Conservation (phyloP, 2,888 invertebrate species). For the Mesoligia furuncula region DNA sequence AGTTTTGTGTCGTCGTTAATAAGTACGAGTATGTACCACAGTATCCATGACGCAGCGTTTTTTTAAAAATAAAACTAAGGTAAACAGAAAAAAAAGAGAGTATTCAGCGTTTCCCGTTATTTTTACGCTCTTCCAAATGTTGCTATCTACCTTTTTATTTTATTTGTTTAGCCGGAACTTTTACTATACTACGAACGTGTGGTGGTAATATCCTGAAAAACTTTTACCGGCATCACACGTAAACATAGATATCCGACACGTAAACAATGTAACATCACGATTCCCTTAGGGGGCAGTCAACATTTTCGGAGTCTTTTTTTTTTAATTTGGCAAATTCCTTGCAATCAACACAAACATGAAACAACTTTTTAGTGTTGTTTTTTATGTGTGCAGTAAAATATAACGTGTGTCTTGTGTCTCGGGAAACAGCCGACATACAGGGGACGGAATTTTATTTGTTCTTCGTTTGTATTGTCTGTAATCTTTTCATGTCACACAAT, state of each 20-base stretch:
- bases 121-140: constrained; percentile 13
- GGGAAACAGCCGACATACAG: constrained; percentile 2
- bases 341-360: constrained; percentile 56
- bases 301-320: constrained; percentile 27
- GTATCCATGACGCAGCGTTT: not conserved
- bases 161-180: constrained; percentile 45
- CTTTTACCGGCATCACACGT: constrained; percentile 41
- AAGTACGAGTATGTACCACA: not conserved
- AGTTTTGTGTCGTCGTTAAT: not conserved
- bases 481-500: constrained; percentile 14
- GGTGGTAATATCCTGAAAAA: constrained; percentile 47
- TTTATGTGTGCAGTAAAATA: constrained; percentile 56
- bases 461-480: too few relatives aligned
- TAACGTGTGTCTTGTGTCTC: constrained; percentile 42
- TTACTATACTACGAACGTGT: constrained; percentile 35
- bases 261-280: constrained; percentile 45
- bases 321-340: constrained; percentile 61
- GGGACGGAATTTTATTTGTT: constrained; percentile 18
- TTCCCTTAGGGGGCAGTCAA: constrained; percentile 31
- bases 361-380: constrained; percentile 55
- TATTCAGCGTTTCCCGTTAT: constrained; percentile 40
- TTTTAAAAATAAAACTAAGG: constrained; percentile 16
- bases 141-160: constrained; percentile 20
- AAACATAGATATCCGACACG: constrained; percentile 54
- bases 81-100: constrained; percentile 8